phyloP scores from a whole-genome alignment of 2,113 vertebrate genomes.

The Ovis canadensis region DNA sequence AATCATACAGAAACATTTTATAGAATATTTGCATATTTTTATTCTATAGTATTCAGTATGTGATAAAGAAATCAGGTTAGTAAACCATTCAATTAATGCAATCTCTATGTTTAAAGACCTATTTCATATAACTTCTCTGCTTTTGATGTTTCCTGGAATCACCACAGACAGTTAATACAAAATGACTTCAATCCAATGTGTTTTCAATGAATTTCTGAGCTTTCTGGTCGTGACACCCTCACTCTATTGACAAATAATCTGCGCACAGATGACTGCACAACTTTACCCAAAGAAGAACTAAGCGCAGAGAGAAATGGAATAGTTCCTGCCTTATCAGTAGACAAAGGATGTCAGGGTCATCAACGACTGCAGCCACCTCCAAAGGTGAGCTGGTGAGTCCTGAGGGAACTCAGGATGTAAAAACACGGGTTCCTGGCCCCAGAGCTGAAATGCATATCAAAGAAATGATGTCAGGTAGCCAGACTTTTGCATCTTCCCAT shows the following conservation, averaged over 20 bases:
- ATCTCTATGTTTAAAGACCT: neutral
- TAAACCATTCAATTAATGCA: neutral
- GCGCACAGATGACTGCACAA: neutral
- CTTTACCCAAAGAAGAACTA: neutral
- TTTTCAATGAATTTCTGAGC: neutral
- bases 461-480: neutral
- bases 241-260: neutral
- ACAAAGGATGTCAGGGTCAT: neutral
- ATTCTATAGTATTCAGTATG: neutral
- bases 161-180: neutral
- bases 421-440: neutral
- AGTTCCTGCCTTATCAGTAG: neutral
- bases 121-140: neutral
- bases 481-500: neutral
- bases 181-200: neutral
- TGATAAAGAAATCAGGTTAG: neutral
- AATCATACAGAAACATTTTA: neutral
- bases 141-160: neutral
- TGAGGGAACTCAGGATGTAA: neutral
- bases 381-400: neutral
- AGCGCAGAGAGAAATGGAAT: neutral
- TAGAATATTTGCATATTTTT: neutral
- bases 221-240: neutral
- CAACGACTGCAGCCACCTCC: rapidly evolving
- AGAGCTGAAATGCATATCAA: neutral